A percentile compares a stretch with the other conserved stretches of the same genome.
Evolutionary conservation across 2,113 vertebrate species (phyloP).

Genomic region (Reinhardtius hippoglossoides): DNA sequence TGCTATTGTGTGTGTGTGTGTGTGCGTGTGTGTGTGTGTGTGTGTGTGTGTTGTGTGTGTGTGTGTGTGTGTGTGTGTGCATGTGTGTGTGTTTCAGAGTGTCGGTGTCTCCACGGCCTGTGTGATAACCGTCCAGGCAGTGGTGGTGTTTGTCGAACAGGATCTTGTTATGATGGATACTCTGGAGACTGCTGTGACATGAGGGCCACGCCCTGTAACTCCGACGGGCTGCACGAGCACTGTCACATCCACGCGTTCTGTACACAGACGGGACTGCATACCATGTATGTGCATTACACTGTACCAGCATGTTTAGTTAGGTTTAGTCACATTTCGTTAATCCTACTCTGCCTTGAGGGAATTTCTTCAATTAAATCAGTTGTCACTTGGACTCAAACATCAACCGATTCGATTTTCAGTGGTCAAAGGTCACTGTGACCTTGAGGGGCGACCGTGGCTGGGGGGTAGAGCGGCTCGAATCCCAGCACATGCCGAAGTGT

Average conservation of each 20-base stretch:
- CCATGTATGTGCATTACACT: conserved; percentile 15
- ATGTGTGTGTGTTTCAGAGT: conserved; percentile 81
- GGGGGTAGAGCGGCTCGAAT: too few species aligned
- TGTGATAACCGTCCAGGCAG: conserved; percentile 96
- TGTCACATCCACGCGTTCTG: conserved; percentile 88
- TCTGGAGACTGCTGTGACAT: conserved; percentile 89
- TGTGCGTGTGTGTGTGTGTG: not conserved
- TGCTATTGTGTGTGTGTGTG: not conserved
- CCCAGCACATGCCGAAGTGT: too few species aligned
- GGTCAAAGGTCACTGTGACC: too few species aligned
- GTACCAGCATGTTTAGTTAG: too few species aligned
- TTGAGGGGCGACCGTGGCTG: too few species aligned
- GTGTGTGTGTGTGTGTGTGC: conserved; percentile 2
- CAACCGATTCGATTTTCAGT: too few species aligned
- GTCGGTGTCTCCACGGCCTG: conserved; percentile 90
- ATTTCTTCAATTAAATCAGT: too few species aligned
- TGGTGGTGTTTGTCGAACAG: conserved; percentile 85
- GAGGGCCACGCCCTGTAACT: conserved; percentile 78
- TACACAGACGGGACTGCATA: conserved; percentile 28
- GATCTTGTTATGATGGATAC: conserved; percentile 87
- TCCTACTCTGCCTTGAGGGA: too few species aligned
- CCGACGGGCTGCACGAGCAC: conserved; percentile 72
- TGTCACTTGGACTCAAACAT: too few species aligned
- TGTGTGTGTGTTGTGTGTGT: conserved; percentile 20
- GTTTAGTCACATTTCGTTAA: too few species aligned